Base-by-base conservation (phyloP, 2,113 vertebrate species). In the Poecile atricapillus region DNA sequence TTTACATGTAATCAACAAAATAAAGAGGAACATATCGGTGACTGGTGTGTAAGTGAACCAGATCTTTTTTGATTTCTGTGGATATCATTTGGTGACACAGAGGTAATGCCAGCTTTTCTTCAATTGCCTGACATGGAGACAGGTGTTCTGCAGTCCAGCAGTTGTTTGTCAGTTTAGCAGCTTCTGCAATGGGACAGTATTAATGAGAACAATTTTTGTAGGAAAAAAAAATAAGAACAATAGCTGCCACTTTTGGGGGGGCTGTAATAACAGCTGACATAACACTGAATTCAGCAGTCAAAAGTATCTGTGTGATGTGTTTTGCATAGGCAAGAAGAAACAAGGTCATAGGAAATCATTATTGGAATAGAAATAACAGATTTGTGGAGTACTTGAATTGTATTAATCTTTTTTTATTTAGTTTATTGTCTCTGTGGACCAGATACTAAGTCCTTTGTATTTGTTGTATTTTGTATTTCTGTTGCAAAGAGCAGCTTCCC, bases 1-100 rank as follows among this genome's bases (percentile, higher is more conserved):
- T 43, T 58, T 67, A 31, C 30, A 49, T 71, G 55, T 87, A 73
- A 44, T 27, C 47, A 62, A 23, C 21, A 74, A 47, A 82, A 43
- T 19, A 31, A 63, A 52, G 49, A 75, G 5, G 5, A 68, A 7
- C 4, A 0, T 46, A 24, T 43, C 0, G 0, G 44, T 94, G 59
- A 30, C n/a, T 62, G 50, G 31, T 53, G 23, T 39, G 47, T 62
- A 49, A 41, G 28, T 39, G 35, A 89, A 44, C 5, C 55, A 67
- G 24, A 53, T 35, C 67, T 17, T 33, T 53, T 79, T 85, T 58
- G 77, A 58, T 91, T 91, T 75, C 28, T 71, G 22, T 63, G 46
- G n/a, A 3, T 95, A 58, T 92, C 43, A 35, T 8, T 77, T 83
- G 60, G 25, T 0, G 12, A 30, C 53, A 18, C 4, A 58, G 23